Base-by-base conservation (phyloP, 2,797 vertebrate species). In the Delichon dasypus region DNA sequence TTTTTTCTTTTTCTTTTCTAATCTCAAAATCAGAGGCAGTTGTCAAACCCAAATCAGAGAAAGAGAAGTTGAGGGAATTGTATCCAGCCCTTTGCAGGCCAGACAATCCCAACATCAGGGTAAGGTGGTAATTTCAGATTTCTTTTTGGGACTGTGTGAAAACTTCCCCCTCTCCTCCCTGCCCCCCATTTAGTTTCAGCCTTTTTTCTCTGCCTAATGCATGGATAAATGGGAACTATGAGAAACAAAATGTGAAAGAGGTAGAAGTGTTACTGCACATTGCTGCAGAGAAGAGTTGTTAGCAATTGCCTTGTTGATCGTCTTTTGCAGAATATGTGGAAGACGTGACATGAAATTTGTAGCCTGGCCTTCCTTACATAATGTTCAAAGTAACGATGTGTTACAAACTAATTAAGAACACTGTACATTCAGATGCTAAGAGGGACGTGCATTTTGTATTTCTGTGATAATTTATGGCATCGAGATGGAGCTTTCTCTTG, bases 41-140 rank as follows among this genome's bases (percentile, higher is more conserved):
- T 78, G 93, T 96, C 88, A 99, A 99, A 93, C 98, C 98, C 9
- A 99, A 98, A 95, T 96, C 94, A 0, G 98, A 99, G 87, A 99
- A 99, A 90, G 99, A 99, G 4, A 98, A 88, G 74, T 55, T 99
- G 93, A 99, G 98, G 95, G 99, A 99, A 30, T 23, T 99, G 89
- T 99, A 99, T 96, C 99, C 99, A 86, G 99, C 98, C 3, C 98
- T 99, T 58, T 99, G 99, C 94, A 97, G 98, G 92, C 94, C 99
- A 57, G 98, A 99, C 89, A 99, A 99, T 88, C 98, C 98, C 42
- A 95, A 51, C 8, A 97, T 98, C 36, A 98, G 98, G 98, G 99
- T 99, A 98, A 76, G 96, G 29, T 80, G n/a, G 2, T 47, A 0
- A 14, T 72, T 81, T 74, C 60, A 42, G 2, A 13, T 66, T 68